These are phyloP conservation scores for Aspidapion aeneum DNA, from an alignment of 2,888 invertebrate genomes.

Conservation along the genomic window DNA sequence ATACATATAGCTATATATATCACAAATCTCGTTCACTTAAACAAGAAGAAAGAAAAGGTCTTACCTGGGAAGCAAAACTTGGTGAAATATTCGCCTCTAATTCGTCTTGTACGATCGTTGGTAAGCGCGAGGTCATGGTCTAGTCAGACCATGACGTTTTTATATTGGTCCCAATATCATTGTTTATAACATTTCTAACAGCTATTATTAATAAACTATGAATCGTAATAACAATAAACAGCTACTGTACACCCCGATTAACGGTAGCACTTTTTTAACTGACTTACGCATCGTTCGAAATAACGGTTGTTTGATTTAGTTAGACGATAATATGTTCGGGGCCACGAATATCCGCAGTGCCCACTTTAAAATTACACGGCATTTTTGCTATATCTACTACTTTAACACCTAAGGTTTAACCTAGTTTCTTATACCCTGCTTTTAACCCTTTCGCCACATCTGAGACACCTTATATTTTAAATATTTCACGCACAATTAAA, in stretches of 20 bases:
- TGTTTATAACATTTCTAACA: conserved; percentile 22
- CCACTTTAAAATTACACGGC: not conserved
- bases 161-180: conserved; percentile 34
- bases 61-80: conserved; percentile 36
- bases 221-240: not conserved
- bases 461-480: not conserved
- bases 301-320: not conserved
- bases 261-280: not conserved
- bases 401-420: not conserved
- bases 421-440: not conserved
- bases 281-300: not conserved
- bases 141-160: conserved; percentile 44
- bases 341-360: not conserved
- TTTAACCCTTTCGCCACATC: not conserved
- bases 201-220: not conserved
- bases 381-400: not conserved
- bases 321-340: not conserved
- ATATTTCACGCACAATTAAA: not conserved
- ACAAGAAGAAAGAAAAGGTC: too few relatives aligned
- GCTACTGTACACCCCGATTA: not conserved
- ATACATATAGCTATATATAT: too few relatives aligned
- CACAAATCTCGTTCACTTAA: too few relatives aligned
- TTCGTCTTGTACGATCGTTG: conserved; percentile 40
- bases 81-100: conserved; percentile 29
- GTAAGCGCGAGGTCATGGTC: conserved; percentile 48